Percentiles rank a stretch among this genome's conserved stretches.
Conservation (phyloP, 2,888 invertebrate genomes). For the Sycophila texana region DNA sequence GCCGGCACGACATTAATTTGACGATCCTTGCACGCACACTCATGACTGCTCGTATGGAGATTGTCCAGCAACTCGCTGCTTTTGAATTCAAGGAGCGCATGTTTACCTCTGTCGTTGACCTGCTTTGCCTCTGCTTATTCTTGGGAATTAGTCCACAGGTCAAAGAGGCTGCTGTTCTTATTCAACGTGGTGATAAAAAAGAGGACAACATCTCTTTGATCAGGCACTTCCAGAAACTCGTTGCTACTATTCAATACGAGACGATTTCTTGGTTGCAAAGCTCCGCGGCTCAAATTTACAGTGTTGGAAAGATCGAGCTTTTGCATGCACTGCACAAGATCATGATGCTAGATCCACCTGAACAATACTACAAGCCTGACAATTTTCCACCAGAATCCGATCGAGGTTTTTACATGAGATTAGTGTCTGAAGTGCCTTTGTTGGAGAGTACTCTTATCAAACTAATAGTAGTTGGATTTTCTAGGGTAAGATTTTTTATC, state of each 20-base stretch:
- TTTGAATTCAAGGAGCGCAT: slow-evolving; percentile 89
- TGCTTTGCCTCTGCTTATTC: slow-evolving; percentile 90
- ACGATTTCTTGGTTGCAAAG: slow-evolving; percentile 93
- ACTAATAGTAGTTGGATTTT: slow-evolving; percentile 88
- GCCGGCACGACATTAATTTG: slow-evolving; percentile 88
- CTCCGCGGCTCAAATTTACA: slow-evolving; percentile 85
- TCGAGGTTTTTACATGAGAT: slow-evolving; percentile 84
- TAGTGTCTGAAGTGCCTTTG: slow-evolving; percentile 92
- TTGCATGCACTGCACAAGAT: slow-evolving; percentile 88
- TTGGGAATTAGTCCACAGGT: slow-evolving; percentile 86
- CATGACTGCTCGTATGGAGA: slow-evolving; percentile 81
- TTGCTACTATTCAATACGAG: slow-evolving; percentile 85
- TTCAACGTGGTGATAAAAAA: slow-evolving; percentile 78
- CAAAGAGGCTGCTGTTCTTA: slow-evolving; percentile 80
- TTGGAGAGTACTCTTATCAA: slow-evolving; percentile 89
- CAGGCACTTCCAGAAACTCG: slow-evolving; percentile 76
- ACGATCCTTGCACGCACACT: slow-evolving; percentile 87
- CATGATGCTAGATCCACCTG: slow-evolving; percentile 86
- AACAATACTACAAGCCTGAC: slow-evolving; percentile 88
- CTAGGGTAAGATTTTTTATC: slow-evolving; percentile 76
- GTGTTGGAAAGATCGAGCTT: slow-evolving; percentile 82
- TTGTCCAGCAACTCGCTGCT: slow-evolving; percentile 79
- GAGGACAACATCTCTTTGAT: slow-evolving; percentile 69
- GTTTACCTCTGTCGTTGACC: slow-evolving; percentile 88
- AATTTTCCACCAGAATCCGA: slow-evolving; percentile 96